Conservation (phyloP, 1,140 invertebrate genomes). For the Trichomalopsis sarcophagae region DNA sequence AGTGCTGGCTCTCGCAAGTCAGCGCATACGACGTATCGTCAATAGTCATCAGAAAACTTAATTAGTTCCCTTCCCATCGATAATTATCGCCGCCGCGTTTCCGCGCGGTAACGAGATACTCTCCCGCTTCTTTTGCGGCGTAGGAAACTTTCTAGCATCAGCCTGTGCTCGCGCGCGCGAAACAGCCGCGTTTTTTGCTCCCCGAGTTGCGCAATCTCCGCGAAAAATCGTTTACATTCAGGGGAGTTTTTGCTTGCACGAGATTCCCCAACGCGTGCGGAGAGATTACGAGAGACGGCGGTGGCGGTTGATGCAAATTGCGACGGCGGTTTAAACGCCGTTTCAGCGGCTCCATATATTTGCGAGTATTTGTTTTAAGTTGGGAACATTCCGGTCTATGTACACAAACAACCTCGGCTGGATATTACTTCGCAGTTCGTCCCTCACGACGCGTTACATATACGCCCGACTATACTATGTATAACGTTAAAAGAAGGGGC, state of each 20-base stretch:
- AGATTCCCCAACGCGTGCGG: neutral
- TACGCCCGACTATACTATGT: too few relatives aligned
- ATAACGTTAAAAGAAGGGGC: too few relatives aligned
- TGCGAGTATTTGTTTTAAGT: neutral
- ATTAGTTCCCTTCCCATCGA: slow-evolving; percentile 43
- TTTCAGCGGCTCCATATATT: neutral
- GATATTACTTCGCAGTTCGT: neutral
- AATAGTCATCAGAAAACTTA: slow-evolving; percentile 48
- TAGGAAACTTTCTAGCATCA: slow-evolving; percentile 27
- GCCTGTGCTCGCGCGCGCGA: neutral
- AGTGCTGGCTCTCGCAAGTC: too few relatives aligned
- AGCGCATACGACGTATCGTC: slow-evolving; percentile 15
- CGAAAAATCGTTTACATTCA: slow-evolving; percentile 12
- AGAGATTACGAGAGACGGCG: neutral
- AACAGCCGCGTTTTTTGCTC: neutral
- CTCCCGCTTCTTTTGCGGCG: neutral
- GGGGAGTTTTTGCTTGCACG: slow-evolving; percentile 5
- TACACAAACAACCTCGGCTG: neutral
- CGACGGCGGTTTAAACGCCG: neutral
- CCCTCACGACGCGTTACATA: too few relatives aligned
- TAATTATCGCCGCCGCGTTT: slow-evolving; percentile 36
- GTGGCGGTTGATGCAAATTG: neutral
- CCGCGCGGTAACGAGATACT: slow-evolving; percentile 24
- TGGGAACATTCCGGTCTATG: neutral
- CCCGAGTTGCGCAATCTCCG: neutral